These are phyloP conservation scores for Taurulus bubalis DNA, from an alignment of 2,113 vertebrate species.

Conservation along the genomic window DNA sequence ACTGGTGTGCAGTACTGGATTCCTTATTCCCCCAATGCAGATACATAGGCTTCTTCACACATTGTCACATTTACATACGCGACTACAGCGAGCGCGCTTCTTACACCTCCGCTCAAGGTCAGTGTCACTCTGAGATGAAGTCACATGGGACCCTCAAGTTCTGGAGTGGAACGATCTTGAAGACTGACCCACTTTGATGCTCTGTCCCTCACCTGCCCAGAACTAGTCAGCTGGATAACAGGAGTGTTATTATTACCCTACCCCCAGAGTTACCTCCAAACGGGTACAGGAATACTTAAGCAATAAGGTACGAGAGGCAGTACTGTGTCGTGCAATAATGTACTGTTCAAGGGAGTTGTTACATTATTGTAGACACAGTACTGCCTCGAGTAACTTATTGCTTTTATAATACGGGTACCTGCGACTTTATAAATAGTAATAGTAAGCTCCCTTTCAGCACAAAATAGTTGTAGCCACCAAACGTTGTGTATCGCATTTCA, in stretches of 20 bases:
- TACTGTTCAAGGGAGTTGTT: too few species aligned
- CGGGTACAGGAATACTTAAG: slow-evolving; percentile 25
- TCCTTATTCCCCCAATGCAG: background rate
- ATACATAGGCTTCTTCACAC: slow-evolving; percentile 4
- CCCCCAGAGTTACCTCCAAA: background rate
- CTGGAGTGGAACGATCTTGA: slow-evolving; percentile 35
- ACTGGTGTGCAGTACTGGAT: slow-evolving; percentile 9
- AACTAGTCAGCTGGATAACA: slow-evolving; percentile 32
- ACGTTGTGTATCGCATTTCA: too few species aligned
- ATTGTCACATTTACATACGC: slow-evolving; percentile 6
- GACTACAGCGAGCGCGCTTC: background rate
- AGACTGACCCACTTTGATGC: slow-evolving; percentile 55
- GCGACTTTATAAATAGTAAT: too few species aligned
- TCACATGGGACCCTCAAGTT: slow-evolving; percentile 35
- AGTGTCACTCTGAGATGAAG: slow-evolving; percentile 39
- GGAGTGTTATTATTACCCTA: slow-evolving; percentile 51
- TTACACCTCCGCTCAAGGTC: slow-evolving; percentile 58
- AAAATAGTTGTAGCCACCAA: too few species aligned
- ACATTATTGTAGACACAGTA: too few species aligned
- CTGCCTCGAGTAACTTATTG: too few species aligned
- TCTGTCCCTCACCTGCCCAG: slow-evolving; percentile 6
- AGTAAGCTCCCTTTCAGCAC: too few species aligned
- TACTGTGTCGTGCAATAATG: too few species aligned
- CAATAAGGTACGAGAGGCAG: too few species aligned
- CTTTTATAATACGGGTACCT: too few species aligned